Evolutionary conservation across 2,797 vertebrate genomes (phyloP).

Genomic region (Xenopus petersii): DNA sequence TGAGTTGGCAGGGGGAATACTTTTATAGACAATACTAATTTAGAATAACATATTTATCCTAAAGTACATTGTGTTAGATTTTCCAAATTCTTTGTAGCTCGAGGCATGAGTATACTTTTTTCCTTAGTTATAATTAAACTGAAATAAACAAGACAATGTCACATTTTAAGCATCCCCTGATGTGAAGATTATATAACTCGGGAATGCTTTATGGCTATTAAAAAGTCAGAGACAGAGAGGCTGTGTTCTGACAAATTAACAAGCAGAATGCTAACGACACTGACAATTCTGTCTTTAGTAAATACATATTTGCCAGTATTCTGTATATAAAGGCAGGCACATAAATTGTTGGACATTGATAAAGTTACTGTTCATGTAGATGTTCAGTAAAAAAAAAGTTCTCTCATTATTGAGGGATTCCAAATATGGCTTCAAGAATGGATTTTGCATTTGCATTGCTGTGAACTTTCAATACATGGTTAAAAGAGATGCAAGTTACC

Average conservation of each 20-base stretch:
- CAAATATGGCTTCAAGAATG: too few relatives aligned
- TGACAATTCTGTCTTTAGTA: background rate
- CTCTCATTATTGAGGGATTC: too few relatives aligned
- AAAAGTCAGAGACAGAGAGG: slow-evolving; percentile 12
- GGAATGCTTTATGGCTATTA: slow-evolving; percentile 19
- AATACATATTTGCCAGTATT: too few relatives aligned
- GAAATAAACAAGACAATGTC: slow-evolving; percentile 27
- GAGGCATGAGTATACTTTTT: background rate
- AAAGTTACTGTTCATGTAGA: too few relatives aligned
- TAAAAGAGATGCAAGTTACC: too few relatives aligned
- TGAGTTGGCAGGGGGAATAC: background rate
- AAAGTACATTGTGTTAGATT: background rate
- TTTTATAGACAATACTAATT: background rate
- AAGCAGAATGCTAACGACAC: background rate
- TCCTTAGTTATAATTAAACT: slow-evolving; percentile 3
- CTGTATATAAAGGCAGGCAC: too few relatives aligned
- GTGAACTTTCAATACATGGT: too few relatives aligned
- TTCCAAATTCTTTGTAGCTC: slow-evolving; percentile 2
- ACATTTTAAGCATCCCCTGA: slow-evolving; percentile 20
- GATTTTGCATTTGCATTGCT: too few relatives aligned
- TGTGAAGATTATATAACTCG: slow-evolving; percentile 16
- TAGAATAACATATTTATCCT: slow-evolving; percentile 7
- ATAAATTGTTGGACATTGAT: too few relatives aligned
- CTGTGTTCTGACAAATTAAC: background rate
- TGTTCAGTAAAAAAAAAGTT: too few relatives aligned